Evolutionary conservation across 2,113 vertebrate species (phyloP), one percentile per base, ranked within the genome.

Genomic region (Macquaria ambigua): DNA sequence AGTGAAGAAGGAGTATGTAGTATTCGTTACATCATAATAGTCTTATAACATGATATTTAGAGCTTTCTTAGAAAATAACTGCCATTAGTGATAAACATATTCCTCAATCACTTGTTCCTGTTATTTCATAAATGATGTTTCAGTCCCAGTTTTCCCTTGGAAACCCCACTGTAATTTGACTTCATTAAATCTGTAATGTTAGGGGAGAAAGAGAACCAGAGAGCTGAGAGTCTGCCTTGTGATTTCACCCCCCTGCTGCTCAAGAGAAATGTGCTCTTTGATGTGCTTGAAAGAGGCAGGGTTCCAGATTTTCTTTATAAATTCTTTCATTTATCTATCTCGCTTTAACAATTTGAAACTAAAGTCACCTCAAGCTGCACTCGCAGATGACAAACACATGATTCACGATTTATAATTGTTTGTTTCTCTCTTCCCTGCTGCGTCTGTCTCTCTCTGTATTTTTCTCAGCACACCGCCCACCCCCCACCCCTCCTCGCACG

Each of bases 121-220:
- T 81, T 91, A 75, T 81, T 87, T 87, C 81, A 83, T 86, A 84
- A 89, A 90, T 85, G 52, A 74, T 75, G 75, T 79, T 86, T 87
- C 79, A 75, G 83, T 85, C 83, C 46, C 43, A 62, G 82, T 78
- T 58, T 85, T 74, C 85, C 86, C 77, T 52, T 0, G 52, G 84
- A 94, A 92, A 59, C 69, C 69, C 71, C 21, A 6, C 85, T 85
- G 79, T 85, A 90, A 91, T 88, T 92, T 91, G 64, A 77, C 81
- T 93, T 92, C 87, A 93, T 94, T 93, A 92, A 88, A 91, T 85
- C 43, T 78, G 67, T 81, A 77, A 84, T 81, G 88, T 88, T 82
- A 16, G 16, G 82, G 77, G 83, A 92, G 74, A 80, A 86, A 88
- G 87, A 28, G 55, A 86, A 73, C 31, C 43, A 20, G 50, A 71